phyloP scores from a whole-genome alignment of 2,797 vertebrate genomes.

The Oceanodroma leucorhoa region DNA sequence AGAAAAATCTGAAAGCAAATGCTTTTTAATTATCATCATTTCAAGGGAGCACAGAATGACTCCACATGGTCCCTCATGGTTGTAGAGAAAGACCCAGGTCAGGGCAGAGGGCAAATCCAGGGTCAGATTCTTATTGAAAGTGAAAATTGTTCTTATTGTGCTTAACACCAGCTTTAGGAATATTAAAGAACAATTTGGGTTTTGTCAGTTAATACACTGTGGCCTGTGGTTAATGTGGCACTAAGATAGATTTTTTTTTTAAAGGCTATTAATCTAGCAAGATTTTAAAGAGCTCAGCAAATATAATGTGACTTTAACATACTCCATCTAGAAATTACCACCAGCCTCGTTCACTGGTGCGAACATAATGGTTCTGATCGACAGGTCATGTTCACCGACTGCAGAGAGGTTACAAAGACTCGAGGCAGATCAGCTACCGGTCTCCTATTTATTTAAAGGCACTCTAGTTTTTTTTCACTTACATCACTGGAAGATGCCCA shows the following conservation, averaged over 20 bases:
- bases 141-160: slow-evolving; percentile 77
- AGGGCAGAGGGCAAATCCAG: slow-evolving; percentile 70
- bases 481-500: neutral
- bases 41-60: slow-evolving; percentile 39
- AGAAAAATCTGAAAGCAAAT: slow-evolving; percentile 56
- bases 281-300: slow-evolving; percentile 44
- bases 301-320: neutral
- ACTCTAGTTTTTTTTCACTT: neutral
- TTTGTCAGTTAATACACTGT: slow-evolving; percentile 71
- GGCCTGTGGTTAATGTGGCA: slow-evolving; percentile 64
- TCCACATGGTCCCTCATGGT: slow-evolving; percentile 63
- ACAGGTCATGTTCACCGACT: neutral
- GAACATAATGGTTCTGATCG: neutral
- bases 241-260: slow-evolving; percentile 29
- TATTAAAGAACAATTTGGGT: slow-evolving; percentile 72
- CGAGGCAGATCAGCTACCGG: neutral
- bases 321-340: neutral
- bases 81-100: slow-evolving; percentile 66
- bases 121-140: slow-evolving; percentile 74
- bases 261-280: slow-evolving; percentile 40
- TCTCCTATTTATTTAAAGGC: neutral
- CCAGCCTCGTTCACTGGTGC: neutral
- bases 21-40: slow-evolving; percentile 64
- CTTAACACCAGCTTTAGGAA: slow-evolving; percentile 86
- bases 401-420: neutral